These are phyloP conservation scores for Plutomurus gul DNA, from an alignment of 1,140 invertebrate genomes.

Conservation along the genomic window DNA sequence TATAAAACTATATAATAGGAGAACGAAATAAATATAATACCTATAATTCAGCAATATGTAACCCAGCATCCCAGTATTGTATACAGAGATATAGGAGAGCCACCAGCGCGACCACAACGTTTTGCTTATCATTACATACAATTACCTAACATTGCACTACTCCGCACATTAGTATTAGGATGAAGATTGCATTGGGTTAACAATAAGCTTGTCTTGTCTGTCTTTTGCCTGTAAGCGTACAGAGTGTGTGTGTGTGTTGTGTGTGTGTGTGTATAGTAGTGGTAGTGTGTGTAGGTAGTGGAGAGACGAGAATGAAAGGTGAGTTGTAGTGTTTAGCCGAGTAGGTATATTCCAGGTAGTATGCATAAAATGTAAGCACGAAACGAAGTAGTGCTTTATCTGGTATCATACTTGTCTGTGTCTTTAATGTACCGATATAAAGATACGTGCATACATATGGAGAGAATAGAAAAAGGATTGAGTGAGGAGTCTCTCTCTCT, in stretches of 20 bases:
- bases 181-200: not conserved
- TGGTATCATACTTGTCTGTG: not conserved
- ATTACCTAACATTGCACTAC: not conserved
- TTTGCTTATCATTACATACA: not conserved
- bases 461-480: not conserved
- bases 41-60: too few relatives aligned
- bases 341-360: not conserved
- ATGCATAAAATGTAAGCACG: not conserved
- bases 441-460: not conserved
- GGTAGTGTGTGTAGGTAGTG: too few relatives aligned
- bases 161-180: not conserved
- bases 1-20: too few relatives aligned
- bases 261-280: too few relatives aligned
- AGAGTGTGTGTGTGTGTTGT: too few relatives aligned
- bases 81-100: too few relatives aligned
- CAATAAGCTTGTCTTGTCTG: not conserved
- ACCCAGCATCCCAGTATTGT: too few relatives aligned
- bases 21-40: too few relatives aligned
- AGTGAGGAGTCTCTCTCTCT: not conserved
- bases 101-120: not conserved
- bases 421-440: not conserved
- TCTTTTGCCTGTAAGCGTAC: too few relatives aligned
- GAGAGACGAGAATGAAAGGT: not conserved
- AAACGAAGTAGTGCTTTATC: not conserved
- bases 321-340: too few relatives aligned